Conservation (phyloP, 92 coral and sea anemone species). For the Epizoanthus rinbou region DNA sequence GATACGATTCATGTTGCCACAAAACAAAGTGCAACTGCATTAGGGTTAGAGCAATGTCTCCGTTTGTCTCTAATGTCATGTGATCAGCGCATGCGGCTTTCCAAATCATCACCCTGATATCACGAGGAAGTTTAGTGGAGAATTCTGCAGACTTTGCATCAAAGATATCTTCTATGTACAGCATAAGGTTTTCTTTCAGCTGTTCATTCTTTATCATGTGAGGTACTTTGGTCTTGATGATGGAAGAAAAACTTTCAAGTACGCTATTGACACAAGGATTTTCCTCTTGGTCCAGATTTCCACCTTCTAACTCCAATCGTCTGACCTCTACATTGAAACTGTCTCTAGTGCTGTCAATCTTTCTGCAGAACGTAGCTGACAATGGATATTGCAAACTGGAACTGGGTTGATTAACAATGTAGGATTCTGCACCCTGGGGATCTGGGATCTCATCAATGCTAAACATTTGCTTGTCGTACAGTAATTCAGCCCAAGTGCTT, state of each 20-base stretch:
- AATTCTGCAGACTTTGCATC: constrained; percentile 46
- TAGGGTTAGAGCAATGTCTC: constrained; percentile 17
- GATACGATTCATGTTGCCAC: constrained; percentile 48
- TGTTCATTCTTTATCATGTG: constrained; percentile 32
- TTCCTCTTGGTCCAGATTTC: constrained; percentile 24
- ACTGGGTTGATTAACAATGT: constrained; percentile 38
- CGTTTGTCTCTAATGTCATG: constrained; percentile 21
- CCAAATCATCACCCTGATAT: constrained; percentile 38
- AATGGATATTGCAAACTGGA: constrained; percentile 33
- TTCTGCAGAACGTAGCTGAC: constrained; percentile 30
- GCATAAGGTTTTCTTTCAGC: constrained; percentile 34
- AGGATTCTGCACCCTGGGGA: constrained; percentile 60
- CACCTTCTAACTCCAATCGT: constrained; percentile 11
- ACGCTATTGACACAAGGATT: not conserved
- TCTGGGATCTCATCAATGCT: constrained; percentile 58
- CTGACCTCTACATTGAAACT: constrained; percentile 23
- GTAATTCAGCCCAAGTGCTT: constrained; percentile 40
- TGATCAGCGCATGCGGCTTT: constrained; percentile 59
- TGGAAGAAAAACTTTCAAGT: not conserved
- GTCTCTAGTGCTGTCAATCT: constrained; percentile 42
- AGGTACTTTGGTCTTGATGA: constrained; percentile 8
- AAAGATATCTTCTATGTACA: constrained; percentile 54
- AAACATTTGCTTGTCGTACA: constrained; percentile 41
- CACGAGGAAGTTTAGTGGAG: constrained; percentile 33
- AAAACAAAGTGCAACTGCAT: constrained; percentile 48